Evolutionary conservation across 2,888 invertebrate species (phyloP), one percentile per base, ranked within the genome.

Genomic region (Xestoiulus laeticollis): DNA sequence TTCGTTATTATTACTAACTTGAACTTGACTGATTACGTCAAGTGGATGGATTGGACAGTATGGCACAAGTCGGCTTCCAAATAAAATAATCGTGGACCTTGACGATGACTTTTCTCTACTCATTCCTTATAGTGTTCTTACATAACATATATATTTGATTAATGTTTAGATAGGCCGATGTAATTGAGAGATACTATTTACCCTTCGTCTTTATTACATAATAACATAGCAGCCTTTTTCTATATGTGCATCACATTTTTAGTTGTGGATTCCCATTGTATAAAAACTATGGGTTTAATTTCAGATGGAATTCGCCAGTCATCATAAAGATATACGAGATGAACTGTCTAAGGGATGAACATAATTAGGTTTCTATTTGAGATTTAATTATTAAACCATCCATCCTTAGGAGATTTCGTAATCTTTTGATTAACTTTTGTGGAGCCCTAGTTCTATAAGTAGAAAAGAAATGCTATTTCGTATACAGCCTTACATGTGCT

Each of bases 1-100:
- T 32, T 78, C 16, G 26, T 78, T 78, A 78, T 78, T 78, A 48
- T 48, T 48, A 48, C 48, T 48, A 30, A 30, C 78, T 32, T 78
- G 16, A 78, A 78, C 78, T 78, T 78, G 78, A 78, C 78, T 78
- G 78, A 78, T 78, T 78, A 78, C 78, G 78, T 78, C 78, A 78
- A 16, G 78, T 32, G 78, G 30, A 30, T 30, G 26, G 78, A 10
- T 78, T 78, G 78, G 30, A 78, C 78, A 8, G 14, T 30, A 78
- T 78, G 30, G 0, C 12, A 30, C n/a, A 78, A 78, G 30, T 4
- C 30, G 30, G 78, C 30, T 78, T 78, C 78, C 78, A 78, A 30
- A 78, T 78, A 30, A 78, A 78, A 78, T 78, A 78, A 78, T 32
- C 78, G 78, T 78, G 78, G 78, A 78, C 78, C 78, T 78, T 78